Conservation (phyloP, 1,140 invertebrate genomes). For the Micrasema minimum region DNA sequence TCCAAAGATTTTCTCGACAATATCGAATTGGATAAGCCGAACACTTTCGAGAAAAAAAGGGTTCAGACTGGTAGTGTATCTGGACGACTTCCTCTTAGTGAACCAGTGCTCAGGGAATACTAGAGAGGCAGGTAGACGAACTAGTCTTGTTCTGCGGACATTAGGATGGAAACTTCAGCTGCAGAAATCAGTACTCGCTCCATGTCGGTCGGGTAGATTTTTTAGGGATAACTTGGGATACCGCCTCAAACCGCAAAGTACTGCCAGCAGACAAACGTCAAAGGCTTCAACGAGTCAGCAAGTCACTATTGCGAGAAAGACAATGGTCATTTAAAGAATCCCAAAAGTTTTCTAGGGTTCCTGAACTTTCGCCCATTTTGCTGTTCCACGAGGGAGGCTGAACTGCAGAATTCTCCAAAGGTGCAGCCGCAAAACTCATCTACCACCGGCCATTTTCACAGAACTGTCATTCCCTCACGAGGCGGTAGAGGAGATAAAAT, state of each 20-base stretch:
- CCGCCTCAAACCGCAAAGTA: background rate
- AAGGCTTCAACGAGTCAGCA: background rate
- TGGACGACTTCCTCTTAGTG: background rate
- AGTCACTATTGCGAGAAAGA: background rate
- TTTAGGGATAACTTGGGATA: background rate
- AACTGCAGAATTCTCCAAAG: background rate
- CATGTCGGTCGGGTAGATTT: background rate
- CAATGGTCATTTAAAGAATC: background rate
- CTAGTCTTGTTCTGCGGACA: background rate
- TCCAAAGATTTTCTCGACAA: conserved; percentile 7
- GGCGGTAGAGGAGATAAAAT: background rate
- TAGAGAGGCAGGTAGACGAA: background rate
- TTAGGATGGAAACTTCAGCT: background rate
- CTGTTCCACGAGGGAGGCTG: background rate
- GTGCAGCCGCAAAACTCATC: background rate
- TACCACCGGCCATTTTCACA: too few species aligned
- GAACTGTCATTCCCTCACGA: background rate
- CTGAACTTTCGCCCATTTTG: background rate
- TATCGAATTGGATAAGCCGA: background rate
- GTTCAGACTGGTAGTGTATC: background rate
- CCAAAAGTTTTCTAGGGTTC: background rate
- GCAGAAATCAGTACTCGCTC: background rate
- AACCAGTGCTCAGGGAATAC: background rate
- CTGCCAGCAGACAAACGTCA: background rate
- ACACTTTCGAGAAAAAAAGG: background rate